Evolutionary conservation across 1,140 invertebrate species (phyloP).

Genomic region (Harlomillsia oculata): DNA sequence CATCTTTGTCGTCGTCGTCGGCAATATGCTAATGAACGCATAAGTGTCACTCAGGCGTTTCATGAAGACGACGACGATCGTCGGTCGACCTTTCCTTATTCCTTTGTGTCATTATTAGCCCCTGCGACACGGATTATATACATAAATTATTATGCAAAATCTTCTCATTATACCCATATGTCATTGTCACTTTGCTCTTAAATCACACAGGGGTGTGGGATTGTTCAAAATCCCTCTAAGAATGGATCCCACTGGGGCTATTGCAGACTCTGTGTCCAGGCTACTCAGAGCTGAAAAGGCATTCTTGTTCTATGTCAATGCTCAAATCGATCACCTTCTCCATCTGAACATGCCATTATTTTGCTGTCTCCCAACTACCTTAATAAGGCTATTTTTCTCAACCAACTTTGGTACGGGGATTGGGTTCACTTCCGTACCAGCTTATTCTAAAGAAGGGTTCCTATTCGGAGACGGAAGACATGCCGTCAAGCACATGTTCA

Average conservation of each 20-base stretch:
- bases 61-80: no score
- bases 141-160: no score
- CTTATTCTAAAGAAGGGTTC: constrained; percentile 21
- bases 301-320: constrained; percentile 27
- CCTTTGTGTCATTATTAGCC: no score
- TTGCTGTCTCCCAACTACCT: constrained; percentile 15
- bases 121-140: no score
- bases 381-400: constrained; percentile 26
- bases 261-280: constrained; percentile 19
- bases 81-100: no score
- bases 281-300: constrained; percentile 22
- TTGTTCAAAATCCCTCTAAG: constrained; percentile 32
- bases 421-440: constrained; percentile 30
- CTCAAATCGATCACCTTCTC: constrained; percentile 23
- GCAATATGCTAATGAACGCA: no score
- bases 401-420: constrained; percentile 32
- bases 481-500: constrained; percentile 25
- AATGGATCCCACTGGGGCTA: constrained; percentile 1
- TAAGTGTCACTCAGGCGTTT: no score
- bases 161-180: no score
- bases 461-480: constrained; percentile 17
- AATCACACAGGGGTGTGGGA: constrained; percentile 30
- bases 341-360: constrained; percentile 32
- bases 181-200: no score
- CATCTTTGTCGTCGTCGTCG: no score